Conservation (phyloP, 2,113 vertebrate species). For the Paracanthobrama guichenoti region DNA sequence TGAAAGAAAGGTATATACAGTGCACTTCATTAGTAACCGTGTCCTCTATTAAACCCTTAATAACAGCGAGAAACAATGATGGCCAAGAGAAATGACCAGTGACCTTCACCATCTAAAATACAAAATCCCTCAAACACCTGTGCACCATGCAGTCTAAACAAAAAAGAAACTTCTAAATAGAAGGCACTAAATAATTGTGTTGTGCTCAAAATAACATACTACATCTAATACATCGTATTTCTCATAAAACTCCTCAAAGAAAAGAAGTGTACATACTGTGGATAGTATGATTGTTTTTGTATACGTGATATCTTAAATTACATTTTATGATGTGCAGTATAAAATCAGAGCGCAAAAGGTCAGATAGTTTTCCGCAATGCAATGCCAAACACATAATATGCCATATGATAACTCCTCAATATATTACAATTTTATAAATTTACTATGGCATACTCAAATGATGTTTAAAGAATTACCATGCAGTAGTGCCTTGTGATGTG, state of each 20-base stretch:
- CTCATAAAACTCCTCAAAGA: neutral
- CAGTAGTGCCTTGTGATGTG: neutral
- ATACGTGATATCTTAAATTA: neutral
- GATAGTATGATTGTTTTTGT: neutral
- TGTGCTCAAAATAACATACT: neutral
- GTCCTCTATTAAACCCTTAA: conserved; percentile 44
- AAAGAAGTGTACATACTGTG: neutral
- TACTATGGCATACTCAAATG: neutral
- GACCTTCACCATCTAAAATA: conserved; percentile 27
- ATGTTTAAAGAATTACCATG: neutral
- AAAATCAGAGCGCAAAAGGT: neutral
- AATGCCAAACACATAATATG: neutral
- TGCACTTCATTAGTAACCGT: conserved; percentile 83
- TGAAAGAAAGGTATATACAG: conserved; percentile 88
- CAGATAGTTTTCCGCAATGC: neutral
- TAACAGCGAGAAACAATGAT: neutral
- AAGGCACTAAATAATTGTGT: neutral
- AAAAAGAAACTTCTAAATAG: neutral
- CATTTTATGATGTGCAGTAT: neutral
- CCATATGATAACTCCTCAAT: neutral
- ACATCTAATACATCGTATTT: too few relatives aligned
- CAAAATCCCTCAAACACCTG: neutral
- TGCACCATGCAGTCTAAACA: neutral
- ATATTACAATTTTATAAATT: neutral
- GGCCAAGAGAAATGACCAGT: conserved; percentile 1